Evolutionary conservation across 2,888 invertebrate species (phyloP), one percentile per base, ranked within the genome.

Genomic region (Acanthosepion pharaonis): DNA sequence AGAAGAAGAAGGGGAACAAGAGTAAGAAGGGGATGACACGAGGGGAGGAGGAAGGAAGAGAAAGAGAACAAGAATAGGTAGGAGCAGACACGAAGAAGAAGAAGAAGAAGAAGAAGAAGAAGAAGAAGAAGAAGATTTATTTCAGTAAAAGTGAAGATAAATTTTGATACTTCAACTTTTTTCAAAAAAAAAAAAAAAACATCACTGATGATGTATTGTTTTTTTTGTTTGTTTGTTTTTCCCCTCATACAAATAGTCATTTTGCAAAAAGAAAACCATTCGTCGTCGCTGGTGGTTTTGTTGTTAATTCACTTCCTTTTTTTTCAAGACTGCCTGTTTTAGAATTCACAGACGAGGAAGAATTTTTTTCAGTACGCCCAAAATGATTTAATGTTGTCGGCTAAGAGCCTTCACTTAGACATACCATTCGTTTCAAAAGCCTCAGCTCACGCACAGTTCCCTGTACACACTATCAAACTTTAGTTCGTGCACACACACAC

Each of bases 351-450:
- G 78, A 78, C 78, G 8, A 78, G 15, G n/a, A n/a, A 11, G 78
- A 78, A 78, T 78, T n/a, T 33, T 15, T 8, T n/a, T 78, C 33
- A n/a, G 33, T 11, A 78, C 78, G 78, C 78, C 78, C 78, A 78
- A 78, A 78, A 78, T 78, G n/a, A 78, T 78, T 78, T 78, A 78
- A 78, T 78, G n/a, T 78, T 78, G 78, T 78, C 78, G 9, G 78
- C 78, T n/a, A n/a, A 78, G 78, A 78, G 4, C 11, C 78, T 18
- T 78, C 33, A 15, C 78, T 78, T 33, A 78, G 18, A n/a, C 33
- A 78, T 78, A 5, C 78, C 78, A 78, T n/a, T 33, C 11, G 78
- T 78, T 78, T 11, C 8, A 0, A 78, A 78, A n/a, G 11, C 23
- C 20, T 23, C 15, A 4, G 0, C 1, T 33, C 78, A 11, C 78